Conservation (phyloP, 1,140 invertebrate genomes). For the Pectinophora gossypiella region DNA sequence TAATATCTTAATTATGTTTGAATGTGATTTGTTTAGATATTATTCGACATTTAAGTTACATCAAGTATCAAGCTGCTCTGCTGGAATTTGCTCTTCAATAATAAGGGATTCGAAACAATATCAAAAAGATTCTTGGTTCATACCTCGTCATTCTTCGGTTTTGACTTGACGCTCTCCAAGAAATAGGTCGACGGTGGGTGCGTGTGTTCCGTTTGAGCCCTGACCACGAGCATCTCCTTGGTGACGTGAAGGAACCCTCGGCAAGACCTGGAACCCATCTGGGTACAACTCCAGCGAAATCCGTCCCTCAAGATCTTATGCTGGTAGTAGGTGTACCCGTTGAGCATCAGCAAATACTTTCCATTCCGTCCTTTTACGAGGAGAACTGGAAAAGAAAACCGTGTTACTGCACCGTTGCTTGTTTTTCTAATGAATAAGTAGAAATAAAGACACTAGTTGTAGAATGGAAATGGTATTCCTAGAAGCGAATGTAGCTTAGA, state of each 20-base stretch:
- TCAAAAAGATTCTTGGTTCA: too few relatives aligned
- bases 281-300: slow-evolving; percentile 63
- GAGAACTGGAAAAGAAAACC: slow-evolving; percentile 56
- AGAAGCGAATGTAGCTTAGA: too few relatives aligned
- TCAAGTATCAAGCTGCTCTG: too few relatives aligned
- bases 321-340: slow-evolving; percentile 62
- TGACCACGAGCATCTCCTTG: slow-evolving; percentile 49
- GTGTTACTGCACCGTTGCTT: too few relatives aligned
- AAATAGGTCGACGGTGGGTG: slow-evolving; percentile 53
- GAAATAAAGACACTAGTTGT: neutral
- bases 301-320: slow-evolving; percentile 57
- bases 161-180: slow-evolving; percentile 15
- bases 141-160: neutral
- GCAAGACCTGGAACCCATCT: slow-evolving; percentile 65
- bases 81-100: too few relatives aligned
- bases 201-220: slow-evolving; percentile 55
- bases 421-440: slow-evolving; percentile 14
- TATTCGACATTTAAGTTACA: too few relatives aligned
- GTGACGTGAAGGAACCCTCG: slow-evolving; percentile 61
- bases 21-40: too few relatives aligned
- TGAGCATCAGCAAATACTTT: slow-evolving; percentile 57
- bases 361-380: slow-evolving; percentile 58
- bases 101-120: too few relatives aligned
- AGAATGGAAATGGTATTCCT: neutral
- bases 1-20: too few relatives aligned